These are phyloP conservation scores for Drosophila tsacasi DNA, from an alignment of 1,140 invertebrate species.

Conservation along the genomic window DNA sequence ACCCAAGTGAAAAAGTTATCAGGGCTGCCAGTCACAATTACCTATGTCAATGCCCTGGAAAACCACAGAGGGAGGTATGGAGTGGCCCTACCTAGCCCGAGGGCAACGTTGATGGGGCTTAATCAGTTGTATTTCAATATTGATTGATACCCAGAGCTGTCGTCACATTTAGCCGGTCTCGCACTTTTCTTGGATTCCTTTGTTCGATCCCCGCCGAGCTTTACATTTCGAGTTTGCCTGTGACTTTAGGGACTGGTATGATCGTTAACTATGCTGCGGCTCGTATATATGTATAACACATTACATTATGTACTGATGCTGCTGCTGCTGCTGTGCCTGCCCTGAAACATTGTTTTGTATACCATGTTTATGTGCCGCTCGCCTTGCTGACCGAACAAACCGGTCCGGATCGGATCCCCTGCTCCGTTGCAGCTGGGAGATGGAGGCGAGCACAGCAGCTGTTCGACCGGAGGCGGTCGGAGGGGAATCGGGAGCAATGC, in stretches of 20 bases:
- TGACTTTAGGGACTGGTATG: constrained; percentile 19
- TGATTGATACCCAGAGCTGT: constrained; percentile 45
- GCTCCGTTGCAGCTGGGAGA: constrained; percentile 28
- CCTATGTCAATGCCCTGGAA: constrained; percentile 55
- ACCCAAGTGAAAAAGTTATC: constrained; percentile 24
- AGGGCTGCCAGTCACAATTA: constrained; percentile 26
- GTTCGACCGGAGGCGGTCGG: constrained; percentile 20
- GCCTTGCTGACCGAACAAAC: constrained; percentile 52
- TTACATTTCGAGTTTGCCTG: constrained; percentile 55
- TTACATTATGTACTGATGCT: constrained; percentile 25
- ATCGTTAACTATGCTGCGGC: constrained; percentile 5
- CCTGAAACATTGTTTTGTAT: constrained; percentile 52
- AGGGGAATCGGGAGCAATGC: constrained; percentile 18
- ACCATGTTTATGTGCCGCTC: constrained; percentile 18
- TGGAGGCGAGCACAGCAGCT: constrained; percentile 53
- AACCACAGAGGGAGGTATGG: constrained; percentile 11
- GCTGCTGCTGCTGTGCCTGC: constrained; percentile 15
- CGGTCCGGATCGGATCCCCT: constrained; percentile 48
- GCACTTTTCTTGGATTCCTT: constrained; percentile 38
- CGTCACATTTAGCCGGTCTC: constrained; percentile 41
- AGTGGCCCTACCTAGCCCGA: constrained; percentile 30
- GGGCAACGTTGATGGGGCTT: constrained; percentile 40
- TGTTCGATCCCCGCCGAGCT: constrained; percentile 22
- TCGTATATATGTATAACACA: constrained; percentile 9
- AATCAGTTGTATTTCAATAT: constrained; percentile 63